phyloP scores from a whole-genome alignment of 2,797 vertebrate species.

The Anguilla pacifica region DNA sequence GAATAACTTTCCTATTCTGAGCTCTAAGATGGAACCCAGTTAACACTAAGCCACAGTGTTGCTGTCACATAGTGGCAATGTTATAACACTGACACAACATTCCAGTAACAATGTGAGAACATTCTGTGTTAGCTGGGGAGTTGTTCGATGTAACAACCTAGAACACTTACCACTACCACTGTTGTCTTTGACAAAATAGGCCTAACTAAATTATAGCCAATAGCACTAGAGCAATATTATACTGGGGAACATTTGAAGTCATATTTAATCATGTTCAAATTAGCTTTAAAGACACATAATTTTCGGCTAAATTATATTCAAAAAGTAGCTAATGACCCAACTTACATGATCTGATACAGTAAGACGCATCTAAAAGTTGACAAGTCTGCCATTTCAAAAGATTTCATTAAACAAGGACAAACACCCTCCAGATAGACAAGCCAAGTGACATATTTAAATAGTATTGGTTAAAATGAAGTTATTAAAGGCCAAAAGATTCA shows the following conservation, averaged over 20 bases:
- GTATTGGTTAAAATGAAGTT: background rate
- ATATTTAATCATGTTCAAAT: background rate
- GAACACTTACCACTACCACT: background rate
- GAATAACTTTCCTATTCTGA: constrained; percentile 3
- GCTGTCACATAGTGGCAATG: no score
- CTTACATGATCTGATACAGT: background rate
- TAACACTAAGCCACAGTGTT: no score
- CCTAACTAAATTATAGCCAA: background rate
- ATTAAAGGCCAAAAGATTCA: background rate
- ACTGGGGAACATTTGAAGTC: background rate
- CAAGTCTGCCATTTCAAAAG: background rate
- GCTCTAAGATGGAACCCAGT: background rate
- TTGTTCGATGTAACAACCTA: background rate
- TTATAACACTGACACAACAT: no score
- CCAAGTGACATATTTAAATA: background rate
- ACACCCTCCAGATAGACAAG: background rate
- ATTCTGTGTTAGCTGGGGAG: no score
- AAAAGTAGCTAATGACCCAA: background rate
- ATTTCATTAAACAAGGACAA: background rate
- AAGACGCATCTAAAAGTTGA: background rate
- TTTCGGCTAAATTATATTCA: background rate
- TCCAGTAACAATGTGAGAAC: no score
- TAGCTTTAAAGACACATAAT: background rate
- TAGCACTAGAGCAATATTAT: background rate
- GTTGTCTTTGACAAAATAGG: background rate